Base-by-base conservation (phyloP, 2,797 vertebrate genomes). In the Synaphobranchus kaupii region DNA sequence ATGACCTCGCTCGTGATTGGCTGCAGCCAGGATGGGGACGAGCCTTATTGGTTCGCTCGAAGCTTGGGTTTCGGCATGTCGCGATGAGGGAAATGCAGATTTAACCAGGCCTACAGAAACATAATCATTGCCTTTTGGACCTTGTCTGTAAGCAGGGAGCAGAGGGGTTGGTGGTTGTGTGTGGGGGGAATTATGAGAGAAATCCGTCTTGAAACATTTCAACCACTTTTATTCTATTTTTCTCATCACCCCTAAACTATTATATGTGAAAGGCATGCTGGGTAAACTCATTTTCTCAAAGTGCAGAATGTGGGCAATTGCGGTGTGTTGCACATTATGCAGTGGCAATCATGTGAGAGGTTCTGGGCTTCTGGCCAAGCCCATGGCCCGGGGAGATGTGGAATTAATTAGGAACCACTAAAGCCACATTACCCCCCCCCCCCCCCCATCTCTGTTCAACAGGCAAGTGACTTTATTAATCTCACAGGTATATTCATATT, bases 381-480 rank as follows among this genome's bases (percentile, higher is more conserved):
- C 31, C 73, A 44, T 47, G 4, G 73, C 73, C 39, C 34, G 17
- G 73, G 39, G 34, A 78, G 73, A 78, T 78, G 73, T 78, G 73
- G 73, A 78, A 78, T 78, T 78, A 78, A 39, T 78, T 78, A 78
- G 73, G 73, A 78, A 78, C 73, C 73, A 78, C 73, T 17, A 78
- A 17, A 78, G 73, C 73, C 34, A n/a, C 63, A 66, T 66, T 66
- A 66, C 0, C 34, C 17, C 31, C 39, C 10, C 25, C 4, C 28
- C 34, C 17, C 39, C 73, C 34, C 15, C 73, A 78, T 17, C 73
- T 20, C 73, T 17, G 31, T 78, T 78, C 31, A 78, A 78, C 73
- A 20, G 73, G 73, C 15, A 20, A 78, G 73, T 15, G 39, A 39
- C 39, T 78, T 44, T 44, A 44, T 78, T 78, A 39, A 78, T 39